phyloP scores from a whole-genome alignment of 2,113 vertebrate species.

The Pomatostomus ruficeps region DNA sequence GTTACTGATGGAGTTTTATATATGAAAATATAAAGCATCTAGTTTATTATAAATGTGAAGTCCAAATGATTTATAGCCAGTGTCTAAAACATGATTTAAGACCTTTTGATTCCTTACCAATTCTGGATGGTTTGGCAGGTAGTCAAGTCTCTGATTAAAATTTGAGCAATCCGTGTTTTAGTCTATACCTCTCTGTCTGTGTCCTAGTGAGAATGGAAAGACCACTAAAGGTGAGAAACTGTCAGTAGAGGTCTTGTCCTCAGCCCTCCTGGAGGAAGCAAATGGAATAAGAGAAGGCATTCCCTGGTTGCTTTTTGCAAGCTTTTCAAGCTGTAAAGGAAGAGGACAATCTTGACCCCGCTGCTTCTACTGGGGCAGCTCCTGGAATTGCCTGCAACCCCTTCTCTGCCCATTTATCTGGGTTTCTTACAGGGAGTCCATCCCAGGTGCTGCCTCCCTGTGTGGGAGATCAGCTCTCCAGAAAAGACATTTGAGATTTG shows the following conservation, averaged over 20 bases:
- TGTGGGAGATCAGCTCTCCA: background rate
- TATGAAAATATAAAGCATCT: constrained; percentile 15
- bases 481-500: background rate
- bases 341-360: background rate
- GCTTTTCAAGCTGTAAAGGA: background rate
- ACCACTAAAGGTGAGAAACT: background rate
- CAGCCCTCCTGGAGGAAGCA: background rate
- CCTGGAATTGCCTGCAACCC: background rate
- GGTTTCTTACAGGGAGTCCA: background rate
- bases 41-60: constrained; percentile 42
- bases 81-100: constrained; percentile 15
- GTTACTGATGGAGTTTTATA: constrained; percentile 2
- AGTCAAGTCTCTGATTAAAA: constrained; percentile 4
- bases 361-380: background rate
- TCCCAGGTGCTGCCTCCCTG: background rate
- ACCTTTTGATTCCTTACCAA: constrained; percentile 31
- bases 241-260: background rate
- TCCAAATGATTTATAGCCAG: constrained; percentile 30
- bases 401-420: background rate
- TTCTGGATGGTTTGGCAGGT: constrained; percentile 13
- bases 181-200: background rate
- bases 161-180: background rate
- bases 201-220: background rate
- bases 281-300: background rate
- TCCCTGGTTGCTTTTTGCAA: background rate